Percentiles rank a stretch among this genome's conserved stretches.
These are phyloP conservation scores for Brachyistius frenatus DNA, from an alignment of 2,113 vertebrate genomes.

Conservation along the genomic window DNA sequence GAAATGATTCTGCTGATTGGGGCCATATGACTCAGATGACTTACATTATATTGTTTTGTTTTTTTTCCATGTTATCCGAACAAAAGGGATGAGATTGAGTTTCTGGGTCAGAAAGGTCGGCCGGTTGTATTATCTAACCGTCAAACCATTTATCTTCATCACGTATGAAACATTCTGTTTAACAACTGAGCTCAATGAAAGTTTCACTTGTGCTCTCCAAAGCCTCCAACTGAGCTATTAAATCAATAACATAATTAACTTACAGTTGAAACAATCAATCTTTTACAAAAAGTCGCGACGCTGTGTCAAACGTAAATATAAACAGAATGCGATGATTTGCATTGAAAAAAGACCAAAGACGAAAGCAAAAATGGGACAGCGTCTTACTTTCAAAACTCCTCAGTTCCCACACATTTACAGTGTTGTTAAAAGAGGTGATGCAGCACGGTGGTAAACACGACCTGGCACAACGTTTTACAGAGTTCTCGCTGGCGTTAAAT, in stretches of 20 bases:
- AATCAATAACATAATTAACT: neutral
- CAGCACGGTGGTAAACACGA: too few relatives aligned
- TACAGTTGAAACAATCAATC: neutral
- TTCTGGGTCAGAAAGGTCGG: neutral
- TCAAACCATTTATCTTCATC: neutral
- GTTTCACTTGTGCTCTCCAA: neutral
- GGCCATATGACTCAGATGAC: slow-evolving; percentile 10
- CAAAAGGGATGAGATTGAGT: neutral
- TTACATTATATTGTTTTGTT: neutral
- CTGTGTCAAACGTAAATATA: too few relatives aligned
- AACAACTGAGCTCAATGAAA: neutral
- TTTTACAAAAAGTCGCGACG: too few relatives aligned
- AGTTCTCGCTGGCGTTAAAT: too few relatives aligned
- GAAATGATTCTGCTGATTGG: slow-evolving; percentile 22
- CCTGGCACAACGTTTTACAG: too few relatives aligned
- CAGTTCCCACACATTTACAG: too few relatives aligned
- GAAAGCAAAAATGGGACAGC: too few relatives aligned
- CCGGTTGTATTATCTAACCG: neutral
- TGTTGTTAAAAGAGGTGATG: too few relatives aligned
- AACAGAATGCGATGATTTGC: too few relatives aligned
- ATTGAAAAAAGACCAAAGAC: too few relatives aligned
- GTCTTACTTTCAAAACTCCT: too few relatives aligned
- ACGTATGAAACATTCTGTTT: neutral
- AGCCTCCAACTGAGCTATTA: too few relatives aligned
- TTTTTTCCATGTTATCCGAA: neutral